Evolutionary conservation across 2,113 vertebrate species (phyloP), one percentile per base, ranked within the genome.

Genomic region (Nematolebias whitei): DNA sequence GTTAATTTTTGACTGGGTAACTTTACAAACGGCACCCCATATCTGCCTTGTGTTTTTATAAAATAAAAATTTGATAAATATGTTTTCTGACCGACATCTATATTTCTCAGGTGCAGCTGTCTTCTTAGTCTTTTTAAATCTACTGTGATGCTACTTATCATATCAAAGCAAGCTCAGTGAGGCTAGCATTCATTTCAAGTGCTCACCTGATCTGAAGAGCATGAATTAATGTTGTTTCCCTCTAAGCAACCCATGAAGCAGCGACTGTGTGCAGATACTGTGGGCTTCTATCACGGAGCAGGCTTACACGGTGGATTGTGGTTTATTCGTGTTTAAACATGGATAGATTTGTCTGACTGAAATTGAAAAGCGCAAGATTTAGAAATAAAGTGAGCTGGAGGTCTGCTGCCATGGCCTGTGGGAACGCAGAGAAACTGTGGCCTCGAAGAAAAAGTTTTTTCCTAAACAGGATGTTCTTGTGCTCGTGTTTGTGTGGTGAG

Each of bases 161-260:
- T 90, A 88, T 93, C 89, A 93, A 93, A 92, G 85, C 74, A 39
- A 51, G 60, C 73, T 89, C 57, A 89, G 87, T 79, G 64, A 74
- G 77, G 43, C 57, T 66, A 43, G 77, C 75, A 80, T 91, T 87
- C 50, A 76, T 88, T 83, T 92, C 79, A 88, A 92, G 92, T 90
- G 84, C 67, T 80, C 87, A 87, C 78, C 89, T 82, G 84, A 90
- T 73, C 81, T 54, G 47, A 22, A 68, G 48, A 79, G 77, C 70
- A 79, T 62, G 53, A 63, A 76, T 75, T 60, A 50, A 47, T 45
- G 39, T 12, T 74, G 76, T 72, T 54, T 20, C 9, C 12, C 32
- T 18, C 65, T 49, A 74, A 84, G 88, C 85, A 89, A 91, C 90
- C 75, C 39, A 47, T 51, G 66, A 66, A 80, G 65, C 49, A 73